Base-by-base conservation (phyloP, 2,113 vertebrate genomes). In the Oryzias woworae region DNA sequence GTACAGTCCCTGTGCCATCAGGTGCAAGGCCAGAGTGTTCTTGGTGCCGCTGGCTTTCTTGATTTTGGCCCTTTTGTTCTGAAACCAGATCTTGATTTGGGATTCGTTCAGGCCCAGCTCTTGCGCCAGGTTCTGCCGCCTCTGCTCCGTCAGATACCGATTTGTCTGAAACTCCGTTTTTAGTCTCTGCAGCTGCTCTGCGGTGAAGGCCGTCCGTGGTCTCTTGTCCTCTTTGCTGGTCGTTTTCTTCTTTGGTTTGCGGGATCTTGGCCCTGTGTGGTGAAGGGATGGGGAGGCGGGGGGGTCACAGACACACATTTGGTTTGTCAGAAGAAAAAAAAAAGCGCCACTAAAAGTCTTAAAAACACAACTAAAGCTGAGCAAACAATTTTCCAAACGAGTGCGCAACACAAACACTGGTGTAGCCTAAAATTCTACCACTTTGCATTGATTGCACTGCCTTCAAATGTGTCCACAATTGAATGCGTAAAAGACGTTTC, bases 201-300 rank as follows among this genome's bases (percentile, higher is more conserved):
- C 94, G 0, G 95, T 96, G 92, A 97, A 97, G 84, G 95, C 95
- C 20, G 95, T 97, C 64, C 95, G 91, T 2, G 95, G 95, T 84
- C 95, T 89, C 88, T 97, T 97, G 91, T 96, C 94, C 81, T 96
- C 95, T 86, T 95, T 96, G 90, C 92, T 95, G 74, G 93, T 88
- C 78, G 90, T 85, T 89, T 95, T 96, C 94, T 96, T 98, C 96
- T 98, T 98, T 95, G 95, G 96, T 94, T 96, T 98, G 41, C 96
- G 95, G 62, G 95, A 96, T 83, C 96, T 91, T 81, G 96, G 96
- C 88, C 96, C 96, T 98, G 90, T 6, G 54, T 7, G 47, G 51
- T 49, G 23, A 28, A 52, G 72, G 44, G 69, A 53, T 41, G 6
- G 14, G 10, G 1, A n/a, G 64, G 18, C 5, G 8, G 43, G 23